Conservation (phyloP, 2,113 vertebrate species). For the Thamnaconus septentrionalis region DNA sequence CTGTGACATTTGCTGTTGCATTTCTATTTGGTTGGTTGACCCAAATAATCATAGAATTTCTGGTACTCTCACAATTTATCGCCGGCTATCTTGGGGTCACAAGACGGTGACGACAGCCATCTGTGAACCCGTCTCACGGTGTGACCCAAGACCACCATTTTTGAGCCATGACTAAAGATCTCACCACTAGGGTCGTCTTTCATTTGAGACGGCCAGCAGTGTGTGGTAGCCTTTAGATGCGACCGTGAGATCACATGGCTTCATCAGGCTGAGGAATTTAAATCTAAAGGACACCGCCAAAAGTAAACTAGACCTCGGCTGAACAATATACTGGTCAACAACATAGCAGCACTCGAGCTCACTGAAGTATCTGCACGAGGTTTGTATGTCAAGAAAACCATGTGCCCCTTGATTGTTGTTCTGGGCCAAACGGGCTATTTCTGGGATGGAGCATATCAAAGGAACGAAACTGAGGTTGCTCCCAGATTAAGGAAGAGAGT, state of each 20-base stretch:
- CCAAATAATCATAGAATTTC: no score
- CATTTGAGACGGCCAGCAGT: no score
- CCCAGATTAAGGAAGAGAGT: neutral
- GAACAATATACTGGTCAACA: neutral
- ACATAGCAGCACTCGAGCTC: neutral
- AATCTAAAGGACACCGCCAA: neutral
- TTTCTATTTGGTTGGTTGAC: no score
- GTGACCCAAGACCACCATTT: no score
- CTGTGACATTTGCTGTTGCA: no score
- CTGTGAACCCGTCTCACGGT: no score
- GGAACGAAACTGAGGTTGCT: neutral
- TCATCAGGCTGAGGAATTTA: neutral
- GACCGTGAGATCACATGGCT: neutral
- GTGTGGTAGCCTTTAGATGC: no score
- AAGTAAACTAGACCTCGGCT: neutral
- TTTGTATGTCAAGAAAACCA: neutral
- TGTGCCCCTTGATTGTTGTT: neutral
- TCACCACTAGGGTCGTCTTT: no score
- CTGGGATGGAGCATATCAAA: conserved; percentile 13
- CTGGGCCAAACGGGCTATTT: conserved; percentile 5
- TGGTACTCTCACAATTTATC: no score
- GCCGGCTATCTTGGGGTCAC: no score
- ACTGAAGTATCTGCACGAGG: conserved; percentile 3
- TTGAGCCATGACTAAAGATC: no score
- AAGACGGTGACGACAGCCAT: no score